Evolutionary conservation across 2,888 invertebrate species (phyloP).

Genomic region (Morpho achilles): DNA sequence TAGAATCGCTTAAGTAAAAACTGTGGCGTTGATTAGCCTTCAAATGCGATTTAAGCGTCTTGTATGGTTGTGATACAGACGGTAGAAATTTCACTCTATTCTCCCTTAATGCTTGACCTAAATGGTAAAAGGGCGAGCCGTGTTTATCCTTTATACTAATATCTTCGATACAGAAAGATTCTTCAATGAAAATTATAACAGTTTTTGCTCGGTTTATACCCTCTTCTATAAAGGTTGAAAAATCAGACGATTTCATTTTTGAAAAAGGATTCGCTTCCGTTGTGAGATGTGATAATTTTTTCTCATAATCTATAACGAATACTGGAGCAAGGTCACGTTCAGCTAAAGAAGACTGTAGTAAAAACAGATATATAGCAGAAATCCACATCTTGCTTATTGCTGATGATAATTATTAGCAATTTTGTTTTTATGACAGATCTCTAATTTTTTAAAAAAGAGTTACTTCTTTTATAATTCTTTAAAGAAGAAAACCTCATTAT

Average conservation of each 20-base stretch:
- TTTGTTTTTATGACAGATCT: too few species aligned
- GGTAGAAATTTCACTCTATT: slow-evolving; percentile 49
- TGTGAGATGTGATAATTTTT: slow-evolving; percentile 31
- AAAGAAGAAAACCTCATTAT: too few species aligned
- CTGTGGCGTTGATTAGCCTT: slow-evolving; percentile 35
- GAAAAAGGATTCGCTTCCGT: slow-evolving; percentile 44
- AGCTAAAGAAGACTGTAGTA: slow-evolving; percentile 20
- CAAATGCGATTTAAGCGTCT: slow-evolving; percentile 36
- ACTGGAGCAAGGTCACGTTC: slow-evolving; percentile 42
- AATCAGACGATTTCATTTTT: slow-evolving; percentile 34
- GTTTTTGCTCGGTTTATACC: slow-evolving; percentile 35
- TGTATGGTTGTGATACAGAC: slow-evolving; percentile 43
- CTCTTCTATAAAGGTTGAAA: slow-evolving; percentile 40
- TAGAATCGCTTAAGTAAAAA: slow-evolving; percentile 33
- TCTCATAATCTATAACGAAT: slow-evolving; percentile 45
- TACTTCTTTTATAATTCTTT: too few species aligned
- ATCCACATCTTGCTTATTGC: slow-evolving; percentile 20
- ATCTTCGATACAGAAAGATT: slow-evolving; percentile 50
- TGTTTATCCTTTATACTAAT: slow-evolving; percentile 40
- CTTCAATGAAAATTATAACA: slow-evolving; percentile 52
- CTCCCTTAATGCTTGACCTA: slow-evolving; percentile 35
- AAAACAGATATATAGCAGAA: slow-evolving; percentile 12
- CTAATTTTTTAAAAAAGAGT: too few species aligned
- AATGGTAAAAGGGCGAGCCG: slow-evolving; percentile 44
- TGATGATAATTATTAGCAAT: slow-evolving; percentile 3